Conservation (phyloP, 1,140 invertebrate species). For the Popillia japonica region DNA sequence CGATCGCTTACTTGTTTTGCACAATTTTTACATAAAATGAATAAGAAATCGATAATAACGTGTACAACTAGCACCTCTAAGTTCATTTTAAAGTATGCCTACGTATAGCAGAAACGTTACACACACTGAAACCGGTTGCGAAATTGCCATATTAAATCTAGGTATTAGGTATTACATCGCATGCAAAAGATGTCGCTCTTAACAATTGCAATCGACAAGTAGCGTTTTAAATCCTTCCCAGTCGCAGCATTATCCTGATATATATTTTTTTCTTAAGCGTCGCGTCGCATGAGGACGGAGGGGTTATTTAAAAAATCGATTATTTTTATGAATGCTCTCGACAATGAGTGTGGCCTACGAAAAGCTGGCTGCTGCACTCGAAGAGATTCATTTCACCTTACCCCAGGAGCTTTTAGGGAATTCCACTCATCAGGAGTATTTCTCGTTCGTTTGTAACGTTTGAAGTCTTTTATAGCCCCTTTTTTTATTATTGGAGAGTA, state of each 20-base stretch:
- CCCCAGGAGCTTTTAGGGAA: background rate
- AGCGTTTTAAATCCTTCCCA: background rate
- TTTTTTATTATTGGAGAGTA: background rate
- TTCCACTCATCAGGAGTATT: constrained; percentile 12
- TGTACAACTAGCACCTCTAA: background rate
- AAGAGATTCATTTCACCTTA: constrained; percentile 25
- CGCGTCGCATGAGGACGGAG: background rate
- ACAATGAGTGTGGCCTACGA: constrained; percentile 19
- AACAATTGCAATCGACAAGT: background rate
- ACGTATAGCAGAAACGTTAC: too few species aligned
- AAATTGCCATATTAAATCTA: too few species aligned
- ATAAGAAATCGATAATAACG: constrained; percentile 29
- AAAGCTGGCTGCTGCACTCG: background rate
- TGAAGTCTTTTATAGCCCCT: background rate
- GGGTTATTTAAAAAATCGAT: constrained; percentile 29
- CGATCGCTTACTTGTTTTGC: constrained; percentile 13
- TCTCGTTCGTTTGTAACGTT: background rate
- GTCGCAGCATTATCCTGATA: background rate
- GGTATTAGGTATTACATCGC: too few species aligned
- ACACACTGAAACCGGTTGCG: too few species aligned
- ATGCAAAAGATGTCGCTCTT: constrained; percentile 5
- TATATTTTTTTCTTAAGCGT: too few species aligned
- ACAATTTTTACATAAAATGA: constrained; percentile 28
- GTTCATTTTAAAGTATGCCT: background rate
- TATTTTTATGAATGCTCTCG: constrained; percentile 24